Base-by-base conservation (phyloP, 2,888 invertebrate species). In the Eupithecia tripunctaria region DNA sequence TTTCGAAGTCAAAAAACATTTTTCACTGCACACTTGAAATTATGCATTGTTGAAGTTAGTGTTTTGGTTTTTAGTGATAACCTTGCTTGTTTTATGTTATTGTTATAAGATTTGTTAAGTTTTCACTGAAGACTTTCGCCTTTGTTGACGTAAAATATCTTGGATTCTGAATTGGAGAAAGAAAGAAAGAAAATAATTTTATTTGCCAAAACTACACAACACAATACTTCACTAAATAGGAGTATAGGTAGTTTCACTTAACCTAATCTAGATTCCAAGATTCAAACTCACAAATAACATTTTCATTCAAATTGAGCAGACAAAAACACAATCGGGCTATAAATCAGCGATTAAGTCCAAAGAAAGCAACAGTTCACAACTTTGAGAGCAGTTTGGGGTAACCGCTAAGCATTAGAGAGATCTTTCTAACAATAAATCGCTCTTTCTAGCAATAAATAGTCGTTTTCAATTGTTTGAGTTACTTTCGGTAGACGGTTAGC, bases 341-440 rank as follows among this genome's bases (percentile, higher is more conserved):
- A 77, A 78, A 78, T 76, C 67, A 67, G 72, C 76, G 65, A 79
- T 79, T 79, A 78, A 78, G 76, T 73, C 56, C 74, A 75, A 78
- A 79, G 79, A 79, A 79, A 79, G 77, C 74, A 72, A 67, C 72
- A 71, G 59, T 71, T 73, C 25, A 43, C 70, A 69, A 68, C 64
- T 69, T 62, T 21, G 67, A 67, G 41, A 71, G 59, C 68, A 63
- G 63, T 47, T 71, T 74, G 71, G 68, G 59, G 43, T 38, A n/a
- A 18, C 64, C 29, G 27, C 18, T n/a, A 36, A 67, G 56, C 68
- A 72, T 71, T 75, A 72, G 59, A 70, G 47, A 27, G 59, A 2
- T 67, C 38, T 71, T 66, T 64, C 59, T 65, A 69, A 60, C 65
- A 66, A 59, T 59, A 59, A 59, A 59, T 15, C 27, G 14, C 12